Evolutionary conservation across 2,797 vertebrate genomes (phyloP), one percentile per base, ranked within the genome.

Genomic region (Prionace glauca): DNA sequence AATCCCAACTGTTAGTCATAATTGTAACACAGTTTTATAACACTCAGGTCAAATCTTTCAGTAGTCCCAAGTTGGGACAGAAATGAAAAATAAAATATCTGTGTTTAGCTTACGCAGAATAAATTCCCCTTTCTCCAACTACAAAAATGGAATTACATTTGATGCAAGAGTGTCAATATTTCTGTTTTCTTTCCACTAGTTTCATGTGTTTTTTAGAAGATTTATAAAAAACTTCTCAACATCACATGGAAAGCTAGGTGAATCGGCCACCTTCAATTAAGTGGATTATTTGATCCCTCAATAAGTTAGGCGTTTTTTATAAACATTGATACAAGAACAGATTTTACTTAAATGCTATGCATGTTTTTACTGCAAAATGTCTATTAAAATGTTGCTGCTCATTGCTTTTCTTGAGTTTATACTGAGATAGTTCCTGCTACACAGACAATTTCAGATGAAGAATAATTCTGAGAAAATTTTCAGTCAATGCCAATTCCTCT

Each of bases 391-490:
- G n/a, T 62, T 62, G 9, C n/a, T 86, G 62, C 60, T 95, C 18
- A 45, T 50, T 86, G 50, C 41, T 88, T 45, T 67, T 1, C 24
- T 88, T 12, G 62, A 77, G 7, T 9, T 95, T 26, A 26, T 22
- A 72, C 45, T 29, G 74, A 18, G 29, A 56, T 87, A 32, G 18
- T 91, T 91, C 16, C 88, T 62, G 87, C 56, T 62, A 32, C 29
- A 62, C 45, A 77, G 72, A 41, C 22, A 41, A 18, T 65, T 65
- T 67, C 16, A 65, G 62, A 8, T 41, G n/a, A 65, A 77, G n/a
- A 29, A n/a, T 84, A 65, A 69, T 81, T n/a, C 56, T 86, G 77
- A 62, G 74, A 95, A 62, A 95, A 95, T 79, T 45, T 22, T 69
- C 14, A 94, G 11, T 26, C 36, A 94, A 72, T 29, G 8, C 41